These are phyloP conservation scores for Physella acuta DNA, from an alignment of 1,140 invertebrate species.

Conservation along the genomic window DNA sequence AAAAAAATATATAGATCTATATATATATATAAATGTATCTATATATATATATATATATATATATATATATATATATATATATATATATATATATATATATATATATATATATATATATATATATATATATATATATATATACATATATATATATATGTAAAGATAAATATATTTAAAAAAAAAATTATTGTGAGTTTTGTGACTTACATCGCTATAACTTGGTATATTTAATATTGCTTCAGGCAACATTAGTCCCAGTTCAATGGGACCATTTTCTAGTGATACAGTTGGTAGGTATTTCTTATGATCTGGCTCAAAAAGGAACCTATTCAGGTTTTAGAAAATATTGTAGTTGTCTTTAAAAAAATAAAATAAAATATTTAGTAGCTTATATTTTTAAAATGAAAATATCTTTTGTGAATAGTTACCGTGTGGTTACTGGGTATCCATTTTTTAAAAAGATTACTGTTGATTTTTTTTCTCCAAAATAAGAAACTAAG, in stretches of 20 bases:
- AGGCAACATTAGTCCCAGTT: constrained; percentile 56
- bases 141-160: neutral
- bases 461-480: constrained; percentile 53
- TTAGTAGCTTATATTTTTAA: neutral
- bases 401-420: constrained; percentile 3
- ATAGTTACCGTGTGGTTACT: constrained; percentile 52
- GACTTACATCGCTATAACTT: constrained; percentile 41
- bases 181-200: too few species aligned
- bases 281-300: constrained; percentile 55
- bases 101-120: constrained; percentile 22
- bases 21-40: neutral
- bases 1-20: neutral
- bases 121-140: constrained; percentile 36
- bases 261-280: constrained; percentile 56
- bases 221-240: constrained; percentile 43
- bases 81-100: constrained; percentile 14
- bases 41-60: neutral
- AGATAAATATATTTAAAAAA: too few species aligned
- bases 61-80: constrained; percentile 38
- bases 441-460: constrained; percentile 56
- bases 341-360: neutral
- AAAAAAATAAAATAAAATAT: neutral
- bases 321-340: constrained; percentile 44
- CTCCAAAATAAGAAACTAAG: constrained; percentile 55
- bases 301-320: constrained; percentile 51